Evolutionary conservation across 2,113 vertebrate genomes (phyloP).

Genomic region (Saccopteryx leptura): DNA sequence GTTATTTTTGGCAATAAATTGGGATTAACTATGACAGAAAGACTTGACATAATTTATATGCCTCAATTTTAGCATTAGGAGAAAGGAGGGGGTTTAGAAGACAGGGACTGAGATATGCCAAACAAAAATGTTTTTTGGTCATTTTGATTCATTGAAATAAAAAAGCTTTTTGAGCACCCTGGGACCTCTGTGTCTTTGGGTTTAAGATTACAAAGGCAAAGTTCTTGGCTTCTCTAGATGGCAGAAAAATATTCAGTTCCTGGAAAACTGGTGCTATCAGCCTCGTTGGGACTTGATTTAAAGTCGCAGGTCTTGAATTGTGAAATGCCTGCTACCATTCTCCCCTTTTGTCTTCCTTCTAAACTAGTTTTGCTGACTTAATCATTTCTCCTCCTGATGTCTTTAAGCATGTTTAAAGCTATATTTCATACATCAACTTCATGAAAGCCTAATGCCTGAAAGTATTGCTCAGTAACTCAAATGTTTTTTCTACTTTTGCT

Average conservation of each 20-base stretch:
- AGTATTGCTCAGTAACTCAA: conserved; percentile 34
- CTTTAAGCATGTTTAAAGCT: conserved; percentile 15
- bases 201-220: conserved; percentile 52
- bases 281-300: not conserved
- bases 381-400: not conserved
- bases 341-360: not conserved
- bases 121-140: not conserved
- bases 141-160: conserved; percentile 47
- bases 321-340: not conserved
- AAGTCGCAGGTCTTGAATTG: not conserved
- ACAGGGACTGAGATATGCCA: not conserved
- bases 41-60: conserved; percentile 37
- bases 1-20: conserved; percentile 72
- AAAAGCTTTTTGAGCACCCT: not conserved
- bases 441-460: not conserved
- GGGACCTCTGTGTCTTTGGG: not conserved
- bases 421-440: conserved; percentile 32
- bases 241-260: not conserved
- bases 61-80: conserved; percentile 50
- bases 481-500: conserved; percentile 20
- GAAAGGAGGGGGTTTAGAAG: not conserved
- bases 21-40: conserved; percentile 64
- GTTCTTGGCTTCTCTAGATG: conserved; percentile 22
- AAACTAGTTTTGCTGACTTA: conserved; percentile 1
- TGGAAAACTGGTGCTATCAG: conserved; percentile 13